Evolutionary conservation across 2,797 vertebrate species (phyloP).

Genomic region (Anniella stebbinsi): DNA sequence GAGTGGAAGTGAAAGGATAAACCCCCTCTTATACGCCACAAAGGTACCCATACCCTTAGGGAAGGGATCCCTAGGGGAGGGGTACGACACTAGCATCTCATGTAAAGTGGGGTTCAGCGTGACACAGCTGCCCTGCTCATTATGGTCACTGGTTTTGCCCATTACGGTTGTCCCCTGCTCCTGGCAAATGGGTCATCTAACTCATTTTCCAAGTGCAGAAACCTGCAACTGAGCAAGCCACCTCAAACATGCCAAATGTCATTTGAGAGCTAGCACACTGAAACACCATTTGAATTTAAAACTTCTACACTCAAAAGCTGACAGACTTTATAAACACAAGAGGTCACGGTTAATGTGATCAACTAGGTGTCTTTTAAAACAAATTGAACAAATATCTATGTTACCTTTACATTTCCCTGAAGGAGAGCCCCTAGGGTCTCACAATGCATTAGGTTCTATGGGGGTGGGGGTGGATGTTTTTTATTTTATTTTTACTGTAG

Average conservation of each 20-base stretch:
- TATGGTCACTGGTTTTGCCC: not conserved
- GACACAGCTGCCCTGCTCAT: not conserved
- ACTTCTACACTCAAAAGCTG: not conserved
- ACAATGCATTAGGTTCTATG: not conserved
- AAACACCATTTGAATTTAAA: not conserved
- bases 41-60: too few species aligned
- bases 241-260: not conserved
- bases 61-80: not conserved
- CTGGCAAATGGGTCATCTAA: not conserved
- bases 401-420: not conserved
- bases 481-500: too few species aligned
- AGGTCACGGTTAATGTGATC: not conserved
- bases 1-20: too few species aligned
- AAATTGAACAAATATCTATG: not conserved
- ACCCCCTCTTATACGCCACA: too few species aligned
- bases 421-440: not conserved
- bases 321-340: not conserved
- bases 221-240: not conserved
- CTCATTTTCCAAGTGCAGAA: not conserved
- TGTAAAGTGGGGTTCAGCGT: not conserved
- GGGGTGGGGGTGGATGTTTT: too few species aligned
- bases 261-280: too few species aligned
- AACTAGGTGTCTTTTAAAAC: not conserved
- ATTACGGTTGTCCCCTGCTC: not conserved
- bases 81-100: not conserved